Evolutionary conservation across 2,113 vertebrate species (phyloP), one percentile per base, ranked within the genome.

Genomic region (Neodontobutis hainanensis): DNA sequence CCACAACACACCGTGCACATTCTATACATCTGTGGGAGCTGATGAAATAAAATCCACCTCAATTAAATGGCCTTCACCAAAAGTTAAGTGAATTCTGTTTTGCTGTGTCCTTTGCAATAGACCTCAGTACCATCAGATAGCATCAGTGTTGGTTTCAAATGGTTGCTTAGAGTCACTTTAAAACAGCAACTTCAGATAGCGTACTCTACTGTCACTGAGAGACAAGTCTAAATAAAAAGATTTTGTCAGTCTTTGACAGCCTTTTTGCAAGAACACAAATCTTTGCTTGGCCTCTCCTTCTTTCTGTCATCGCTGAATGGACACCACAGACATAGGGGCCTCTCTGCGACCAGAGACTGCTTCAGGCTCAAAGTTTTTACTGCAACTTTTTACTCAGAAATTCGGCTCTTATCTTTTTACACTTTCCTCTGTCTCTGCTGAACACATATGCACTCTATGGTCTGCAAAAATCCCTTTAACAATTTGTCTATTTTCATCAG

Each of bases 381-480:
- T 8, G 38, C 16, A 42, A 42, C n/a, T 19, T 48, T 73, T 68
- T 53, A 40, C 36, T 49, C 19, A 27, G 27, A 5, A 15, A 55
- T 16, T 9, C 5, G 48, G n/a, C 35, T 52, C 67, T 36, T 14
- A 67, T 59, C 43, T 77, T 35, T 48, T 70, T 38, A 43, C 34
- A 61, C 53, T 36, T 61, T 68, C 42, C 66, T 50, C 9, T n/a
- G 46, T 6, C 58, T 34, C 52, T 45, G 14, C n/a, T 65, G 58
- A 56, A 5, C 43, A 9, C 1, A 35, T 61, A 61, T 69, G 4
- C 44, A 32, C 49, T 60, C 38, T 9, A 2, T 77, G 47, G 60
- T 53, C 60, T 66, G 11, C 16, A 65, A 58, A 64, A 71, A 70
- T 38, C 66, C 42, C 65, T 58, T 60, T 79, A 79, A 84, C 72